Evolutionary conservation across 2,888 invertebrate genomes (phyloP).

Genomic region (Axea sp.): DNA sequence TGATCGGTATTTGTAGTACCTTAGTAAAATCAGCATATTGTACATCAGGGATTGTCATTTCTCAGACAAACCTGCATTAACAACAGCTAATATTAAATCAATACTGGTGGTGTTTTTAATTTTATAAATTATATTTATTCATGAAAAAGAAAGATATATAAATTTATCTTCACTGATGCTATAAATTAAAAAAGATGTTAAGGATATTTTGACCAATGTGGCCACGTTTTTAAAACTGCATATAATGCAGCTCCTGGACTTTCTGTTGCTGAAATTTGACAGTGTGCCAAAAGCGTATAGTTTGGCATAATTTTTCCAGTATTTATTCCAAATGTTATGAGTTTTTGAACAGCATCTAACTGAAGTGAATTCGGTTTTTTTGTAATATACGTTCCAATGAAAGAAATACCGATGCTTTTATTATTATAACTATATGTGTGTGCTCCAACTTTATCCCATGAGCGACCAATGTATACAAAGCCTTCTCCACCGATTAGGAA

Average conservation of each 20-base stretch:
- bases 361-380: conserved; percentile 71
- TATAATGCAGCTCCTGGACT: conserved; percentile 85
- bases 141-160: no score
- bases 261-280: conserved; percentile 83
- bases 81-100: no score
- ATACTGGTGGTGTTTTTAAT: no score
- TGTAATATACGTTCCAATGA: conserved; percentile 86
- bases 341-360: conserved; percentile 82
- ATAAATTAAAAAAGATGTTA: no score
- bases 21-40: no score
- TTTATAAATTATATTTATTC: no score
- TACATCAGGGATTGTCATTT: no score
- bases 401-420: conserved; percentile 85
- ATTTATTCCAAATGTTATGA: conserved; percentile 84
- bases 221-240: conserved; percentile 84
- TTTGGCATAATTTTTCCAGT: conserved; percentile 82
- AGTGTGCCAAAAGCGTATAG: conserved; percentile 85
- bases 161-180: no score
- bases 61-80: no score
- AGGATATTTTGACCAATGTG: conserved; percentile 85
- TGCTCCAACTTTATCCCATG: conserved; percentile 87
- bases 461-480: conserved; percentile 86
- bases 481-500: conserved; percentile 91
- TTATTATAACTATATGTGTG: conserved; percentile 85
- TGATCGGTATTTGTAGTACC: no score